phyloP scores from a whole-genome alignment of 2,113 vertebrate species.

The Centrocercus urophasianus region DNA sequence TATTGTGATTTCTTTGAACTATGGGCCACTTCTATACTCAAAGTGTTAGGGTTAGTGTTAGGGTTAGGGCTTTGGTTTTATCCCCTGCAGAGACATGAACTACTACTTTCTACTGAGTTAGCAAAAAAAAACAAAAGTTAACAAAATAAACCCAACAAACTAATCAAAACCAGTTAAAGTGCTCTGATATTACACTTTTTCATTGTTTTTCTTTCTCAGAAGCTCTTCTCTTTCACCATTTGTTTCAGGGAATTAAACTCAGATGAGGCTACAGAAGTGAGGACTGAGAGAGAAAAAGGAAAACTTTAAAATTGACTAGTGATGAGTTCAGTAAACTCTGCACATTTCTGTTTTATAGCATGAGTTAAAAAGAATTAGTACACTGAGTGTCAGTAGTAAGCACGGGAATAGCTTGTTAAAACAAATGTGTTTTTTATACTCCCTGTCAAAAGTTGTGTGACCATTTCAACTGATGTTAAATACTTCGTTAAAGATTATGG shows the following conservation, averaged over 20 bases:
- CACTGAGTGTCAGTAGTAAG: not conserved
- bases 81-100: not conserved
- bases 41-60: not conserved
- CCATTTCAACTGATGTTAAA: not conserved
- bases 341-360: not conserved
- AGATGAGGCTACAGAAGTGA: not conserved
- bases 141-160: not conserved
- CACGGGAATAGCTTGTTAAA: not conserved
- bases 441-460: not conserved
- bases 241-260: not conserved
- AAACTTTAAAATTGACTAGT: not conserved
- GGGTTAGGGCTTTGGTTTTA: not conserved
- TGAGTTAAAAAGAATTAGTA: not conserved
- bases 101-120: not conserved
- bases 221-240: not conserved
- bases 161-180: not conserved
- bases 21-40: not conserved
- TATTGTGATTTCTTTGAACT: not conserved
- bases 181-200: not conserved
- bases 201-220: not conserved
- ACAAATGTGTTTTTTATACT: not conserved
- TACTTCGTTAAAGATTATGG: not conserved
- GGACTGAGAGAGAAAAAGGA: not conserved
- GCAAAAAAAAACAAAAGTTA: not conserved
- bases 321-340: not conserved